Evolutionary conservation across 2,888 invertebrate species (phyloP).

Genomic region (Andrena hattorfiana): DNA sequence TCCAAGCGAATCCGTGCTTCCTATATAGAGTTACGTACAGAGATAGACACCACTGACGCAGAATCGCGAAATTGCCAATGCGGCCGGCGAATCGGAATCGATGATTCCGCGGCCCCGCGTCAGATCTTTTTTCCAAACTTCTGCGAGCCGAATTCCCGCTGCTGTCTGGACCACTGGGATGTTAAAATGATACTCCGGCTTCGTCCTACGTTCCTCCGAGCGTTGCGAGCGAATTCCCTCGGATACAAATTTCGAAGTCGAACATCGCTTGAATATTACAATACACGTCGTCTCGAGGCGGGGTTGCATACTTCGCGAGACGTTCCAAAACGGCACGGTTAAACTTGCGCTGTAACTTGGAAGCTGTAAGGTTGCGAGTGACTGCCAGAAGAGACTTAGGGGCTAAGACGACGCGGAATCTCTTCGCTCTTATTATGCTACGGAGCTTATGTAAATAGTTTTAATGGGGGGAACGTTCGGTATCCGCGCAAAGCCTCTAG

Average conservation of each 20-base stretch:
- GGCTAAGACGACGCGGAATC: slow-evolving; percentile 30
- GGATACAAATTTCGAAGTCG: neutral
- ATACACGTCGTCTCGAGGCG: neutral
- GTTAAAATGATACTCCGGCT: slow-evolving; percentile 18
- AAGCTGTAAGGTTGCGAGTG: slow-evolving; percentile 30
- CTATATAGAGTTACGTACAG: slow-evolving; percentile 44
- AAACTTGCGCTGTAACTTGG: slow-evolving; percentile 26
- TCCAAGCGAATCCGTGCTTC: slow-evolving; percentile 36
- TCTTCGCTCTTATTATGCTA: slow-evolving; percentile 48
- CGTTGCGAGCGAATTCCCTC: neutral
- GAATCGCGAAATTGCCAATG: slow-evolving; percentile 39
- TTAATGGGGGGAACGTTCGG: slow-evolving; percentile 38
- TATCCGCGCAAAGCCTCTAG: slow-evolving; percentile 20
- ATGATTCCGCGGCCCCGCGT: slow-evolving; percentile 1
- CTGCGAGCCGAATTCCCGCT: neutral
- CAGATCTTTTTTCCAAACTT: neutral
- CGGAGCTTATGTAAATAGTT: slow-evolving; percentile 57
- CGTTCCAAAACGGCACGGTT: slow-evolving; percentile 19
- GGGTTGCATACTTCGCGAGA: slow-evolving; percentile 6
- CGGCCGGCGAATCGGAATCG: slow-evolving; percentile 13
- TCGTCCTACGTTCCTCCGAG: neutral
- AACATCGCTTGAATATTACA: slow-evolving; percentile 22
- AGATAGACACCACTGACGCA: slow-evolving; percentile 51
- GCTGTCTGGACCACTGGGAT: neutral
- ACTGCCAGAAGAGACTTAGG: slow-evolving; percentile 16